A percentile compares a stretch with the other conserved stretches of the same genome.
Evolutionary conservation across 2,797 vertebrate genomes (phyloP).

Genomic region (Cyclura pinguis): DNA sequence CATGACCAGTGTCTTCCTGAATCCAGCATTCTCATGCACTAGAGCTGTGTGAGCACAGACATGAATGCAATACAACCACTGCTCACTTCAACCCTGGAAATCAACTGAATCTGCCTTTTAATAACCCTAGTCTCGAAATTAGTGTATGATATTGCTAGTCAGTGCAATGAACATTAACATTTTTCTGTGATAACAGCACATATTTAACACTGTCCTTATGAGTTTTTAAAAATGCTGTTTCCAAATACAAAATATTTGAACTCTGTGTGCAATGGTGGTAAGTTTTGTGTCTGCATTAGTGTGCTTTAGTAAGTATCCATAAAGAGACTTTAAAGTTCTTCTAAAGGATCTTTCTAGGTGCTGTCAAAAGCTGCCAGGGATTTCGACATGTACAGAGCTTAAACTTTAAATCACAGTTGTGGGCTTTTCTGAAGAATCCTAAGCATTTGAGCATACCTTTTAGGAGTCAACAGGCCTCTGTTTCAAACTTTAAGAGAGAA

Average conservation of each 20-base stretch:
- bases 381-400: not conserved
- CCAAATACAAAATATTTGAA: too few species aligned
- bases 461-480: not conserved
- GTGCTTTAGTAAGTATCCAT: too few species aligned
- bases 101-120: not conserved
- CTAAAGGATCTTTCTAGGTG: too few species aligned
- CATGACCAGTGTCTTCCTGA: too few species aligned
- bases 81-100: not conserved
- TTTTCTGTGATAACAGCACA: too few species aligned
- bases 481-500: not conserved
- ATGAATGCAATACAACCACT: not conserved
- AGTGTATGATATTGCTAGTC: too few species aligned
- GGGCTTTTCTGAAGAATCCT: not conserved
- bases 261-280: too few species aligned
- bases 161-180: too few species aligned
- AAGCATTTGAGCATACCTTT: not conserved
- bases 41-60: not conserved
- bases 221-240: too few species aligned
- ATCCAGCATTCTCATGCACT: not conserved
- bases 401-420: not conserved
- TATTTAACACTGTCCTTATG: too few species aligned
- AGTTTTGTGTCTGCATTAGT: too few species aligned
- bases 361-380: not conserved
- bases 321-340: too few species aligned
- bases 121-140: not conserved